Evolutionary conservation across 2,888 invertebrate species (phyloP).

Genomic region (Chrysomela aeneicollis): DNA sequence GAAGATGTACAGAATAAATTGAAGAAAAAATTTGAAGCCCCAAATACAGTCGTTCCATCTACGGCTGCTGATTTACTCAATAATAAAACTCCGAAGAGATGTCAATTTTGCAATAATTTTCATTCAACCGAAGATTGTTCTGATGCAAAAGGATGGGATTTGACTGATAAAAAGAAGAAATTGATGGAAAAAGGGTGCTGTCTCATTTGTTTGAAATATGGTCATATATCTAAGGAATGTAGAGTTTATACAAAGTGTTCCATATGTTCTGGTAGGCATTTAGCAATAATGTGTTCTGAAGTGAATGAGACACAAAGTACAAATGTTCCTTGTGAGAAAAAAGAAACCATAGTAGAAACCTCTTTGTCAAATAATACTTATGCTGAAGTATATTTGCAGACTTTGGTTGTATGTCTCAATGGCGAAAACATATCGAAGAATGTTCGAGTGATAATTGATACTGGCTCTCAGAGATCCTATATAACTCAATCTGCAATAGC

Average conservation of each 20-base stretch:
- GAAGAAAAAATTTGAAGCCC: too few relatives aligned
- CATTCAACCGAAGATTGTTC: neutral
- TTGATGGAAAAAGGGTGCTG: neutral
- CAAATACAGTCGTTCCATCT: too few relatives aligned
- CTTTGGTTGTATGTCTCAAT: too few relatives aligned
- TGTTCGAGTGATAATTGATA: neutral
- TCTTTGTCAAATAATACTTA: too few relatives aligned
- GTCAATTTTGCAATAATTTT: neutral
- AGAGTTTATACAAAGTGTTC: neutral
- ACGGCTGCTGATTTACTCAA: neutral
- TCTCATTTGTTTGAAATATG: neutral
- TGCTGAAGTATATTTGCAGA: too few relatives aligned
- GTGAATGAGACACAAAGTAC: too few relatives aligned
- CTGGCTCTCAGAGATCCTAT: conserved; percentile 1
- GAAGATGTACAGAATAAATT: neutral
- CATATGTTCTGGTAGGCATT: neutral
- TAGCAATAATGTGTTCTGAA: neutral
- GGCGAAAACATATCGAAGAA: too few relatives aligned
- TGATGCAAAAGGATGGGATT: neutral
- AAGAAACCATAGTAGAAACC: too few relatives aligned
- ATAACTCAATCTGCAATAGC: neutral
- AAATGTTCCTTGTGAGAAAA: too few relatives aligned
- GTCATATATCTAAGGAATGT: conserved; percentile 3
- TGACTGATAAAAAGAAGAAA: neutral
- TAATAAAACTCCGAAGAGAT: neutral